phyloP scores from a whole-genome alignment of 2,113 vertebrate genomes.

The human (Homo sapiens) region GRCh38 chr17:66054001-66054500 shows the following conservation, averaged over 20 bases:
- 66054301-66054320: constrained; percentile 11
- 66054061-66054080: background rate
- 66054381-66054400: background rate
- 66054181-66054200: background rate
- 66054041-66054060: background rate
- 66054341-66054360: background rate
- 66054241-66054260: background rate
- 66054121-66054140: background rate
- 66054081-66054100: constrained; percentile 18
- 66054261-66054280: background rate
- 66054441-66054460: too few relatives aligned
- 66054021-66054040: background rate
- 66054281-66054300: background rate
- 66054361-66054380: background rate
- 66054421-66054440: background rate
- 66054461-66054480: background rate
- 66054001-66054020: background rate
- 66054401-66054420: background rate
- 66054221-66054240: background rate
- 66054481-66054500: background rate
- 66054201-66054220: background rate
- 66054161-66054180: background rate
- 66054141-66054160: background rate
- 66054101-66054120: background rate
- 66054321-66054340: background rate